Conservation (phyloP, 2,888 invertebrate species). For the Scaptomyza cyrtandrae region DNA sequence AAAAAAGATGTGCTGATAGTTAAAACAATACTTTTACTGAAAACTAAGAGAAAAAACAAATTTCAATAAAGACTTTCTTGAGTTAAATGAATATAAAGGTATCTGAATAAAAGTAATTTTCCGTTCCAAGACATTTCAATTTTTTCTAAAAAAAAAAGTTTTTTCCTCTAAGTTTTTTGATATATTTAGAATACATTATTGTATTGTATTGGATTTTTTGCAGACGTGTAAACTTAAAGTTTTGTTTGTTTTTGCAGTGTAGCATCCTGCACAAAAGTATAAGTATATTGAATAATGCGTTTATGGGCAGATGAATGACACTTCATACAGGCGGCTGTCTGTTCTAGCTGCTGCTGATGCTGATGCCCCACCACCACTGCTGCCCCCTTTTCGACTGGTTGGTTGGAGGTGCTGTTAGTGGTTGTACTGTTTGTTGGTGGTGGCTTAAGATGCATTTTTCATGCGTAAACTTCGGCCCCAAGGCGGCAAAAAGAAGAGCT, state of each 20-base stretch:
- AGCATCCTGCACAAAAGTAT: conserved; percentile 11
- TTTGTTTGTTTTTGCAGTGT: neutral
- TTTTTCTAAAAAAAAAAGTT: too few species aligned
- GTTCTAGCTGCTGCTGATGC: conserved; percentile 49
- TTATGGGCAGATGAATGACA: conserved; percentile 84
- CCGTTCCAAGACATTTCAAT: too few species aligned
- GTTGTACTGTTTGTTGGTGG: conserved; percentile 51
- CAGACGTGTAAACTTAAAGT: too few species aligned
- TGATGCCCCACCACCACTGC: conserved; percentile 5
- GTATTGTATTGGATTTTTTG: too few species aligned
- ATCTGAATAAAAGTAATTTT: too few species aligned
- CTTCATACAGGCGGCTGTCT: conserved; percentile 80
- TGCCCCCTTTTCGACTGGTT: conserved; percentile 39
- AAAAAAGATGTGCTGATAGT: too few species aligned
- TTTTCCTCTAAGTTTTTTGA: too few species aligned
- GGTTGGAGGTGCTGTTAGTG: conserved; percentile 44
- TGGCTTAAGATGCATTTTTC: conserved; percentile 65
- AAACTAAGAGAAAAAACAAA: too few species aligned
- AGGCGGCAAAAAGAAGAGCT: conserved; percentile 28
- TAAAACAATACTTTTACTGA: too few species aligned
- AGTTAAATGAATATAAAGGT: too few species aligned
- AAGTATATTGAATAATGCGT: conserved; percentile 83
- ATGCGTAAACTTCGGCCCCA: conserved; percentile 73
- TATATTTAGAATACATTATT: too few species aligned
- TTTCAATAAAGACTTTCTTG: too few species aligned